phyloP scores from a whole-genome alignment of 2,797 vertebrate genomes.

The Discoglossus pictus region DNA sequence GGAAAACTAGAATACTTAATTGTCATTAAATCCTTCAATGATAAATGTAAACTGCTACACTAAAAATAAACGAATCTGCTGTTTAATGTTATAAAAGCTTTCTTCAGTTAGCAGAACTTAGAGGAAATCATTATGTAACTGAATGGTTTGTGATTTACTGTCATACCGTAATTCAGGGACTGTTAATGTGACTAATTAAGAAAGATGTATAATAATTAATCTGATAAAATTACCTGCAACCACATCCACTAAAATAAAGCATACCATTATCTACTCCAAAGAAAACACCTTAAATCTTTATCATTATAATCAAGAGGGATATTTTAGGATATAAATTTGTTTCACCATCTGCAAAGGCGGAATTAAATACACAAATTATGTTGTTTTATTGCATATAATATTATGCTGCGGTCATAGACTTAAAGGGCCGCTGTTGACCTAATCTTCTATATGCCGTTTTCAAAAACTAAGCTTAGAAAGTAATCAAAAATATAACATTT shows the following conservation, averaged over 20 bases:
- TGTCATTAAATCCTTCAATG: neutral
- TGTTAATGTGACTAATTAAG: constrained; percentile 22
- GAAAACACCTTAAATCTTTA: neutral
- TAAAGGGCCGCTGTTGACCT: no score
- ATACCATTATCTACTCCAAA: neutral
- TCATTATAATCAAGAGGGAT: neutral
- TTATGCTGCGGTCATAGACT: no score
- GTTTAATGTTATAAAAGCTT: constrained; percentile 11
- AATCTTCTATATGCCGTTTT: no score
- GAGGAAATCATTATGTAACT: constrained; percentile 7
- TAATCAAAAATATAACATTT: no score
- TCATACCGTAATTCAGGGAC: neutral
- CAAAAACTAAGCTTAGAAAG: no score
- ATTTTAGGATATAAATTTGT: neutral
- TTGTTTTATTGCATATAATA: no score
- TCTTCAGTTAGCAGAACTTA: neutral
- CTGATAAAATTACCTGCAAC: constrained; percentile 7
- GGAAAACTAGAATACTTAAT: neutral
- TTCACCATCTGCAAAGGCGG: neutral
- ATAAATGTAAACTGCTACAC: constrained; percentile 4
- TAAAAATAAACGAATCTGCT: constrained; percentile 3
- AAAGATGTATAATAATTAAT: constrained; percentile 19
- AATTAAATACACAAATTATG: no score
- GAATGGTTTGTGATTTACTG: constrained; percentile 6
- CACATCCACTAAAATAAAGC: constrained; percentile 13